Percentiles rank a stretch among this genome's conserved stretches.
phyloP scores from a whole-genome alignment of 2,888 invertebrate species.

The Ariolimax columbianus region DNA sequence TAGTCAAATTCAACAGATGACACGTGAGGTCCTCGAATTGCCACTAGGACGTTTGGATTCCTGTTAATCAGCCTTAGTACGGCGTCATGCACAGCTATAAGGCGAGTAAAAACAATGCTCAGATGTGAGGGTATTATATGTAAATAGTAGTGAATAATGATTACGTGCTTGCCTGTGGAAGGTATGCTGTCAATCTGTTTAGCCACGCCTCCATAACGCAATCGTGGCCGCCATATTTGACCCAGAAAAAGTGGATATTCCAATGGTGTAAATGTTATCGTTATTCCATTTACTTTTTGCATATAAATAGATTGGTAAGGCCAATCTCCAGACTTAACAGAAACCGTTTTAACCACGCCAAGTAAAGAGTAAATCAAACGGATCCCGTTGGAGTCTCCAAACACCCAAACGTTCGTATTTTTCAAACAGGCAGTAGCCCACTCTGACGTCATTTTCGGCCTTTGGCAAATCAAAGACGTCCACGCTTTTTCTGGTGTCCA shows the following conservation, averaged over 20 bases:
- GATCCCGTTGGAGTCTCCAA: conserved; percentile 47
- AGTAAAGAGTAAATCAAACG: neutral
- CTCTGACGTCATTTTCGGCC: neutral
- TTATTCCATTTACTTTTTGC: neutral
- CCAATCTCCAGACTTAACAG: neutral
- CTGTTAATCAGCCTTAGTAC: conserved; percentile 14
- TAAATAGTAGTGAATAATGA: conserved; percentile 37
- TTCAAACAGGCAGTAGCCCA: conserved; percentile 20
- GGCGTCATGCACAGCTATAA: conserved; percentile 14
- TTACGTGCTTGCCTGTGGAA: conserved; percentile 15
- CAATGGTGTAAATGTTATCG: conserved; percentile 10
- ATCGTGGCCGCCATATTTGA: neutral
- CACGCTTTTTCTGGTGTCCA: neutral
- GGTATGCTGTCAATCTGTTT: conserved; percentile 32
- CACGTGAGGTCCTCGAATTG: conserved; percentile 38
- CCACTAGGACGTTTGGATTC: conserved; percentile 32
- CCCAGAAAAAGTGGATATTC: conserved; percentile 28
- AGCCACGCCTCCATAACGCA: conserved; percentile 28
- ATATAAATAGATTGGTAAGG: neutral
- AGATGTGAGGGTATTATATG: conserved; percentile 27
- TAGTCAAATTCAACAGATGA: neutral
- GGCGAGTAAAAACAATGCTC: neutral
- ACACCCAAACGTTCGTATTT: conserved; percentile 29
- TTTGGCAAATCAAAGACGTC: conserved; percentile 26
- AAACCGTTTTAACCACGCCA: neutral